Evolutionary conservation across 2,113 vertebrate species (phyloP), one percentile per base, ranked within the genome.

Genomic region (Orycteropus afer): DNA sequence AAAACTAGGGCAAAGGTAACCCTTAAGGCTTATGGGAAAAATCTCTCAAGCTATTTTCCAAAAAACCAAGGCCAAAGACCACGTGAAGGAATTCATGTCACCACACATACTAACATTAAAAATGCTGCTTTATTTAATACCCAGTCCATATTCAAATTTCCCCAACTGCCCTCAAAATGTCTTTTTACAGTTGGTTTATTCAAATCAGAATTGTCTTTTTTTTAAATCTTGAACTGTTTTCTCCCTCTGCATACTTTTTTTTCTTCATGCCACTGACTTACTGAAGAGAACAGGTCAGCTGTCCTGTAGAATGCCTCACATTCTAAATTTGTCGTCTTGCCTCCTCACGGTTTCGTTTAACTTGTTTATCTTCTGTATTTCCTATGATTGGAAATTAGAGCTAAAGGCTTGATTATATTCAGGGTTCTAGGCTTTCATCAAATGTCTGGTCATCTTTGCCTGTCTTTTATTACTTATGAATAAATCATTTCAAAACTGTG

Each of bases 121-220:
- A 91, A 76, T 67, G 86, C 69, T 49, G 74, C 37, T 74, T 89
- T 80, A 42, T 73, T 47, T 78, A 69, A 45, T 12, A 89, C 17
- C 40, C 17, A 79, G 14, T 84, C 49, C 23, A 65, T 37, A 90
- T 51, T 90, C 42, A 77, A 45, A 86, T 82, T 82, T 80, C 47
- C 77, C 63, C 34, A 71, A 57, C 5, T 87, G 45, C 79, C 49
- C n/a, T 63, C 37, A 29, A 90, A 91, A 83, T 63, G 23, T 76
- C 74, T 88, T 85, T 74, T 94, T 85, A 63, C 57, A 73, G 45
- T 55, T 67, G 65, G 32, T 45, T 90, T 93, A 88, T 53, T 94
- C 20, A 89, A 73, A 77, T 81, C 76, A 82, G 74, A 82, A 81
- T 69, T 67, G 25, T 76, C 51, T 57, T 32, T 53, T 15, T 90